Evolutionary conservation across 2,888 invertebrate species (phyloP).

Genomic region (Erynnis tages): DNA sequence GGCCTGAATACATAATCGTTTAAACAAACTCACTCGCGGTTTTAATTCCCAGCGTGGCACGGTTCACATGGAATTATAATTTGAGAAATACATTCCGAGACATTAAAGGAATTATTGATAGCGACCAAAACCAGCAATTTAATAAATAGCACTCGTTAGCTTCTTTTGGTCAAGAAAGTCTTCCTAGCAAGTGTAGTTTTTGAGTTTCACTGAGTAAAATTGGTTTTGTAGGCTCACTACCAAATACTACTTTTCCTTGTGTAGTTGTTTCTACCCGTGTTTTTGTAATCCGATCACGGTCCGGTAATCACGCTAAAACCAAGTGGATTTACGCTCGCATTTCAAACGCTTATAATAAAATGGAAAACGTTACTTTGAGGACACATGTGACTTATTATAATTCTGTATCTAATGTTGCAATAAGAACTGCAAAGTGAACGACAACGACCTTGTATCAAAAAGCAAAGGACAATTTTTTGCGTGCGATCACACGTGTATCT

Average conservation of each 20-base stretch:
- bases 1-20: constrained; percentile 22
- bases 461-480: constrained; percentile 17
- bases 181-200: too few relatives aligned
- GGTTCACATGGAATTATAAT: constrained; percentile 22
- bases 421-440: constrained; percentile 14
- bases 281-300: constrained; percentile 3
- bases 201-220: not conserved
- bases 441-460: constrained; percentile 17
- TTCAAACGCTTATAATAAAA: not conserved
- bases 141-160: too few relatives aligned
- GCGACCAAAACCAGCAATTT: not conserved
- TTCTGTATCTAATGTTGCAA: constrained; percentile 13
- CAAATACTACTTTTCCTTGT: constrained; percentile 2
- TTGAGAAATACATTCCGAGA: constrained; percentile 3
- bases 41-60: constrained; percentile 13
- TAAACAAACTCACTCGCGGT: constrained; percentile 26
- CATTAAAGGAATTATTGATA: not conserved
- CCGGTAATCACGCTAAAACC: constrained; percentile 6
- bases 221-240: not conserved
- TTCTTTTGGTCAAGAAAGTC: not conserved
- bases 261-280: not conserved
- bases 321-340: not conserved
- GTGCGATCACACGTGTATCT: not conserved
- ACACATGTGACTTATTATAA: constrained; percentile 6
- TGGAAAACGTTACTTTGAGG: not conserved